A percentile compares a stretch with the other conserved stretches of the same genome.
Conservation (phyloP, 2,113 vertebrate genomes). For the Cathartes aura region DNA sequence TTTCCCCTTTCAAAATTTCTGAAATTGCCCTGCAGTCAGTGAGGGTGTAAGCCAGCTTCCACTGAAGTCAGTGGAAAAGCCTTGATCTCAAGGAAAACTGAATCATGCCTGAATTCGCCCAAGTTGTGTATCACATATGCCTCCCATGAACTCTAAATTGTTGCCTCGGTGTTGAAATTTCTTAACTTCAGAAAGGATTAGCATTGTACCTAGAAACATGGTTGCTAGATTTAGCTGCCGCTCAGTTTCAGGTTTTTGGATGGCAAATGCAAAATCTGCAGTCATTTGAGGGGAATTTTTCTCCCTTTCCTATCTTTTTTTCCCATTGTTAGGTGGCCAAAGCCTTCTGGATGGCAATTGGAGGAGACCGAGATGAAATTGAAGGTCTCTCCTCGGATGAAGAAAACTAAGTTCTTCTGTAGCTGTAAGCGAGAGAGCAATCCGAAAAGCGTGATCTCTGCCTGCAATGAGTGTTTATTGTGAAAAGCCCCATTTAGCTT, state of each 20-base stretch:
- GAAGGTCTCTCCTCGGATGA: slow-evolving; percentile 94
- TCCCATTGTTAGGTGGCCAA: slow-evolving; percentile 87
- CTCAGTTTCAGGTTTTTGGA: background rate
- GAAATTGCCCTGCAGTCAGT: background rate
- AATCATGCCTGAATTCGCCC: background rate
- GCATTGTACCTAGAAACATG: background rate
- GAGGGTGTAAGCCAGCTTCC: background rate
- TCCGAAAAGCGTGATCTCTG: background rate
- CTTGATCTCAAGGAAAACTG: background rate
- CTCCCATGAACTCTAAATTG: background rate
- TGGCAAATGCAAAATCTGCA: background rate
- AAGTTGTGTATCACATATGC: background rate
- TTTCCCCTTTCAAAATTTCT: background rate
- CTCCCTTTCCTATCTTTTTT: background rate
- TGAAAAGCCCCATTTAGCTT: background rate
- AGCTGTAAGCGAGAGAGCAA: background rate
- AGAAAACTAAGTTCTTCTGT: slow-evolving; percentile 78
- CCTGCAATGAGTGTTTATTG: background rate
- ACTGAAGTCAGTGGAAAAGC: background rate
- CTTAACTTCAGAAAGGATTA: no score
- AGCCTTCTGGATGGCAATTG: slow-evolving; percentile 98
- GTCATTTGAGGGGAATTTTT: background rate
- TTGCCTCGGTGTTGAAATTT: background rate
- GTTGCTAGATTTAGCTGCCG: background rate
- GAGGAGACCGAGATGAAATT: slow-evolving; percentile 95